Percentiles rank a stretch among this genome's conserved stretches.
Conservation (phyloP, 1,140 invertebrate genomes). For the Pseudoatta argentina region DNA sequence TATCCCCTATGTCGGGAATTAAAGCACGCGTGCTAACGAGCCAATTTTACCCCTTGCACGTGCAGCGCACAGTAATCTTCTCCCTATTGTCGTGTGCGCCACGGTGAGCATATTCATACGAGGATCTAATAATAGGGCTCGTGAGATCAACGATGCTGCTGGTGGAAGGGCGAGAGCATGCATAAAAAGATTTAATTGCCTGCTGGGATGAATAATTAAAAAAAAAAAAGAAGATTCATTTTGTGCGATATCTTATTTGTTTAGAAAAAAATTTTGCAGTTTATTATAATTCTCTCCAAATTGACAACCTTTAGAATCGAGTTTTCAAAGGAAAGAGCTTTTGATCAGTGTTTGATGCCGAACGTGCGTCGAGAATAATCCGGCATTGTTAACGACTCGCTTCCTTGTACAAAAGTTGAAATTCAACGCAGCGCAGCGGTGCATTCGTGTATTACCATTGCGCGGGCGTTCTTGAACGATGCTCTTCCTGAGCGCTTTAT, state of each 20-base stretch:
- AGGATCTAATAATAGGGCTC: slow-evolving; percentile 44
- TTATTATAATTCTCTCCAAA: background rate
- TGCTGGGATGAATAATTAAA: slow-evolving; percentile 16
- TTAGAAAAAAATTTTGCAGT: background rate
- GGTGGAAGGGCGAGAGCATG: background rate
- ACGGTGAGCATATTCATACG: slow-evolving; percentile 34
- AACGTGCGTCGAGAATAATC: slow-evolving; percentile 19
- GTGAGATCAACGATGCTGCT: slow-evolving; percentile 13
- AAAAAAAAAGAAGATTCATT: background rate
- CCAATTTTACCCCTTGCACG: slow-evolving; percentile 38
- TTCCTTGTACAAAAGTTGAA: slow-evolving; percentile 30
- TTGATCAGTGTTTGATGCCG: background rate
- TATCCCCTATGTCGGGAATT: background rate
- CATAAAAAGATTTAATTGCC: slow-evolving; percentile 28
- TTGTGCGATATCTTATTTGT: background rate
- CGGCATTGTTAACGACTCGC: background rate
- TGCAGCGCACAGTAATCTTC: slow-evolving; percentile 43
- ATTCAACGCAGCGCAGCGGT: background rate
- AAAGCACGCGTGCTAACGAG: slow-evolving; percentile 51
- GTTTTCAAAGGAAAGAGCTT: background rate
- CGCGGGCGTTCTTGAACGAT: slow-evolving; percentile 74
- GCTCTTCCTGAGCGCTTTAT: slow-evolving; percentile 63
- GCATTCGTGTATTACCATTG: slow-evolving; percentile 25
- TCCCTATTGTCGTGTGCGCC: slow-evolving; percentile 37
- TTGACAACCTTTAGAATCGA: background rate